Conservation (phyloP, 2,797 vertebrate genomes). For the Onychomys torridus region DNA sequence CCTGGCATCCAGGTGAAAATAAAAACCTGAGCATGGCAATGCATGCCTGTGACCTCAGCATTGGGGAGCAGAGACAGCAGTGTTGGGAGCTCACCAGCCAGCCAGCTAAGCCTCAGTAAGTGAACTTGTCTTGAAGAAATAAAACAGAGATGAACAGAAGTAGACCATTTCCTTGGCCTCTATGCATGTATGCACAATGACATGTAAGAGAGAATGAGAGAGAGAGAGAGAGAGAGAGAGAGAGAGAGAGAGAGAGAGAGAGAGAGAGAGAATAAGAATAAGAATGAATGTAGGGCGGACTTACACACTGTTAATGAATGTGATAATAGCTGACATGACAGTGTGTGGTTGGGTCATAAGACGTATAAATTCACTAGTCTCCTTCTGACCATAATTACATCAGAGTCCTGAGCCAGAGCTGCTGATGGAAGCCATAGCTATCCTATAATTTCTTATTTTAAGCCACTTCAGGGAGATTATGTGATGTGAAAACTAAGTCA, state of each 20-base stretch:
- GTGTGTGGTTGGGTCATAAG: not conserved
- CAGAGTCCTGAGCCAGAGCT: not conserved
- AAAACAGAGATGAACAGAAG: not conserved
- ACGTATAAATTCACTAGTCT: not conserved
- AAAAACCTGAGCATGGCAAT: not conserved
- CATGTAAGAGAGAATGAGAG: too few relatives aligned
- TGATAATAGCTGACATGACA: not conserved
- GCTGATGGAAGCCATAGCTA: not conserved
- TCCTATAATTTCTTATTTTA: constrained; percentile 21
- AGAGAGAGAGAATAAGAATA: not conserved
- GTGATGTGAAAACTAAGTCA: not conserved
- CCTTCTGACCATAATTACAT: not conserved
- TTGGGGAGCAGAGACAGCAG: not conserved
- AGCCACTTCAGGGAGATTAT: not conserved
- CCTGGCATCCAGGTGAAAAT: not conserved
- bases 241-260: not conserved
- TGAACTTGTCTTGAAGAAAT: not conserved
- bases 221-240: not conserved
- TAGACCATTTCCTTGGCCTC: not conserved
- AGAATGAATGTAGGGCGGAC: not conserved
- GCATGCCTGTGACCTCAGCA: too few relatives aligned
- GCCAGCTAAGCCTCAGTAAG: not conserved
- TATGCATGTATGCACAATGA: too few relatives aligned
- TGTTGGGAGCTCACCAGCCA: not conserved
- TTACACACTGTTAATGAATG: not conserved